Conservation (phyloP, 2,797 vertebrate species). For the Propithecus deckenii region DNA sequence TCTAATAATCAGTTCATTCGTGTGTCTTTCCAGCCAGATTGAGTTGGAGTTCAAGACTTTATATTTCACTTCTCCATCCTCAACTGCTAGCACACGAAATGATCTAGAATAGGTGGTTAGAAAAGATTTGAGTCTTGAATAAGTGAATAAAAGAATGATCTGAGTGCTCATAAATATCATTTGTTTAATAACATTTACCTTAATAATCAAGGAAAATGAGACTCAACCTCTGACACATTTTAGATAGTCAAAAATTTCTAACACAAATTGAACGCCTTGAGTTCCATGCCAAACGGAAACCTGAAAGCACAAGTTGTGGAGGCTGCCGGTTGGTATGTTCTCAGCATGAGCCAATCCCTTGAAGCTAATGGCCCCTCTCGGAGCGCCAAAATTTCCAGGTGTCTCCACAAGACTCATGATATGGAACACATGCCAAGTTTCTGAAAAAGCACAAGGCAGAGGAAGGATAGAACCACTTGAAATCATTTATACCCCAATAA, state of each 20-base stretch:
- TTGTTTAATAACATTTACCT: neutral
- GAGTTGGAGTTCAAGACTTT: neutral
- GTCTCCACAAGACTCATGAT: neutral
- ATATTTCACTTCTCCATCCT: neutral
- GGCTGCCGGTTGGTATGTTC: neutral
- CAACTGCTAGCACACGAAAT: neutral
- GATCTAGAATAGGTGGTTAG: neutral
- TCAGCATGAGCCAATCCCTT: neutral
- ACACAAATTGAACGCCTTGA: neutral
- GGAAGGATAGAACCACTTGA: neutral
- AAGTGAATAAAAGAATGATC: neutral
- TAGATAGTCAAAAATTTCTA: neutral
- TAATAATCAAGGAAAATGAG: neutral
- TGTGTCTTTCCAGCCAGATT: neutral
- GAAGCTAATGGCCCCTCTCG: neutral
- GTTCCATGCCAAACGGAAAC: neutral
- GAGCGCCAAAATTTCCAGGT: constrained; percentile 32
- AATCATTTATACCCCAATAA: neutral
- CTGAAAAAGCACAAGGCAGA: neutral
- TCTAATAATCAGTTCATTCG: neutral
- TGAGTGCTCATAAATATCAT: neutral
- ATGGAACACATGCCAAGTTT: neutral
- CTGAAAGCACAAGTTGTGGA: neutral
- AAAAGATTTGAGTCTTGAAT: neutral
- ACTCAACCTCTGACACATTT: neutral